Evolutionary conservation across 2,797 vertebrate genomes (phyloP), one percentile per base, ranked within the genome.

Genomic region (Gymnoscopelus microlampas): DNA sequence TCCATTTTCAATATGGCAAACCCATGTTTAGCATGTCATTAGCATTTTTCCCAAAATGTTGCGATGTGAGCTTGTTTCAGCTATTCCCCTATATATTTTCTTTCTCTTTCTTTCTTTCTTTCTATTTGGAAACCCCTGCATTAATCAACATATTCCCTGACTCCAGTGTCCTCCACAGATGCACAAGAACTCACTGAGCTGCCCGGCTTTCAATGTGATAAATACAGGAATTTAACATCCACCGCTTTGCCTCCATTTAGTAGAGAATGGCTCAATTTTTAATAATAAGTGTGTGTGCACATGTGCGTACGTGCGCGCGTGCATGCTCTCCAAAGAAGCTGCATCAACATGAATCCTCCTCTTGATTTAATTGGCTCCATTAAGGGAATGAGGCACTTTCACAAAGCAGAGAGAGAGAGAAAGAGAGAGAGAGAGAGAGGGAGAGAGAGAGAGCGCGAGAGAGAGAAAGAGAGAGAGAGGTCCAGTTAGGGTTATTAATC

Each of bases 331-430:
- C 44, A 73, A 83, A 79, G 58, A 67, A 54, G 57, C 66, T 69
- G 71, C 72, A 79, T 87, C 83, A 73, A 83, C 81, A 73, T 78
- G 79, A 88, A 81, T 83, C 74, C 71, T 66, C 60, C 66, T 32
- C 71, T 66, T 77, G 68, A 85, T 89, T 88, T 82, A 81, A 87
- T 79, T 83, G 84, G 74, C 73, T 90, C 85, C 88, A 91, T 92
- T 88, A 91, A 68, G 88, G 74, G 74, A 88, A 91, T 88, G 80
- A 91, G 81, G 80, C 66, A 74, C 8, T 50, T 68, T 77, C 26
- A 51, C 81, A 77, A 77, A 74, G 29, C 32, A 71, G 53, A 11
- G 4, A 63, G 63, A 48, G 47, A 26, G 67, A 15, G 67, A 54
- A 29, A 44, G 49, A 32, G 61, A 51, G 23, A 24, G 47, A 51